Base-by-base conservation (phyloP, 2,113 vertebrate genomes). In the Daboia siamensis region DNA sequence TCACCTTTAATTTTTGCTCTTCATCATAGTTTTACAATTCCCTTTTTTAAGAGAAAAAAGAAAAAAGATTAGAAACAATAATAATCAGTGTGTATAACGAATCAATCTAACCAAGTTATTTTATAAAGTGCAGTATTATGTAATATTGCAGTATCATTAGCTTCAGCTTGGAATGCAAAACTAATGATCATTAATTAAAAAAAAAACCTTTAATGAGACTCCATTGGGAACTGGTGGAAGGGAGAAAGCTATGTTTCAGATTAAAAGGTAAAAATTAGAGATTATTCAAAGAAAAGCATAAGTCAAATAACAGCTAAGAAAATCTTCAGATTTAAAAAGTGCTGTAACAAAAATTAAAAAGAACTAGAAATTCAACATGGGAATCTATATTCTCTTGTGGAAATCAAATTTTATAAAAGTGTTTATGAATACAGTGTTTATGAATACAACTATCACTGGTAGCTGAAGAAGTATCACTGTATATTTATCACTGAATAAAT, bases 31-130 rank as follows among this genome's bases (percentile, higher is more conserved):
- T 91, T 2, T 1, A 0, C 48, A 51, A 48, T 33, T 69, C 13
- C 13, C 2, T 20, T 74, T 74, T 74, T 2, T 74, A 74, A 74
- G 15, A 74, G 15, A 74, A 74, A 39, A 74, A 74, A 93, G 90
- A 9, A 93, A 20, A 91, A 61, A 7, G n/a, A 56, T 26, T 1
- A 93, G 46, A 55, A 94, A 91, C 44, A 89, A 44, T 89, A 89
- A 90, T 11, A 91, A 61, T 2, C 26, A 61, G 0, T 44, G 15
- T n/a, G 9, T n/a, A 26, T 46, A 74, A 9, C 11, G 64, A 94
- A 33, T 29, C 46, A 54, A 93, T 86, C 91, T 44, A 24, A 90
- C 44, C 15, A 39, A 87, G 1, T 0, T n/a, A 52, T 15, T 21
- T 69, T 90, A 17, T 90, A 86, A 91, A 88, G 0, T 26, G 2